Conservation (phyloP, 2,888 invertebrate genomes). For the Pandemis heparana region DNA sequence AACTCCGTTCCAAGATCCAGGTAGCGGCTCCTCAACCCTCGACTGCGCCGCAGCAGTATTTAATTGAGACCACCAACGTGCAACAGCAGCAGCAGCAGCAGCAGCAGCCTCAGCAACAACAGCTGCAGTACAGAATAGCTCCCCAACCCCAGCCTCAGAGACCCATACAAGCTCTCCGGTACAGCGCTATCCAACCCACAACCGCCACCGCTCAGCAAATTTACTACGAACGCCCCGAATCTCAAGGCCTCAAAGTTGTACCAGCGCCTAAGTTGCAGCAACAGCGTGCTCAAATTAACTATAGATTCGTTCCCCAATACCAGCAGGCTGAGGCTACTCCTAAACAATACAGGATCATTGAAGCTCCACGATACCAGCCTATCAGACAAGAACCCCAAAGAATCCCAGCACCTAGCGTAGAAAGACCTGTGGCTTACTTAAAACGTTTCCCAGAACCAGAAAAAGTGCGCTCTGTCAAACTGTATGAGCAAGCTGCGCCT, state of each 20-base stretch:
- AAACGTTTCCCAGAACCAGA: slow-evolving; percentile 76
- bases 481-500: slow-evolving; percentile 65
- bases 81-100: slow-evolving; percentile 63
- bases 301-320: slow-evolving; percentile 71
- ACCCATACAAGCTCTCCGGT: slow-evolving; percentile 66
- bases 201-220: slow-evolving; percentile 61
- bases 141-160: slow-evolving; percentile 66
- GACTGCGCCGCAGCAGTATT: slow-evolving; percentile 78
- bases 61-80: slow-evolving; percentile 81
- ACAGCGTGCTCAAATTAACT: slow-evolving; percentile 60
- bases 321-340: slow-evolving; percentile 73
- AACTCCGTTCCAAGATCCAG: slow-evolving; percentile 71
- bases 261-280: slow-evolving; percentile 76
- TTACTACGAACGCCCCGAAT: slow-evolving; percentile 73
- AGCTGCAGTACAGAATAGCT: slow-evolving; percentile 57
- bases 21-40: slow-evolving; percentile 62
- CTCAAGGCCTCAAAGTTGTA: slow-evolving; percentile 78
- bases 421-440: slow-evolving; percentile 75
- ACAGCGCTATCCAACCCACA: slow-evolving; percentile 63
- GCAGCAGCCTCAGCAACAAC: slow-evolving; percentile 48
- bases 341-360: slow-evolving; percentile 75
- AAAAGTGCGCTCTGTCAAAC: slow-evolving; percentile 70
- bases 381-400: slow-evolving; percentile 70
- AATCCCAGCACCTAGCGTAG: slow-evolving; percentile 62
- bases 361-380: slow-evolving; percentile 65